phyloP scores from a whole-genome alignment of 2,888 invertebrate genomes.

The Drosophila multiciliata region DNA sequence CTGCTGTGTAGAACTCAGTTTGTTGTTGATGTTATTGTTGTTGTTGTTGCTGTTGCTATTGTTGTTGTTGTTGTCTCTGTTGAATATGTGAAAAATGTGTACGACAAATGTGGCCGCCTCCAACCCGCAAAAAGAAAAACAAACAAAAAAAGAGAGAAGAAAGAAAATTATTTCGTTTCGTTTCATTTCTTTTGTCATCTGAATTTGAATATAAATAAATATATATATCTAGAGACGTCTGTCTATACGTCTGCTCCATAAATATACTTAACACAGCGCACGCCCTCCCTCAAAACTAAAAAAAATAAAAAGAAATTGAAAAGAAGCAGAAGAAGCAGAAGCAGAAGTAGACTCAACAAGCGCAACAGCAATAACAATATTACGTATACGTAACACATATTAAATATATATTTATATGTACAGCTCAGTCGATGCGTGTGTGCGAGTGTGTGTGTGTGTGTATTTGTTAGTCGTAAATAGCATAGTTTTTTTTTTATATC shows the following conservation, averaged over 20 bases:
- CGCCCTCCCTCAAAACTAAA: background rate
- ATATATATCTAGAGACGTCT: slow-evolving; percentile 51
- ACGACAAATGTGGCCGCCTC: slow-evolving; percentile 66
- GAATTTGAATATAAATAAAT: slow-evolving; percentile 76
- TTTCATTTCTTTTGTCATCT: slow-evolving; percentile 79
- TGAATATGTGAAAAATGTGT: slow-evolving; percentile 77
- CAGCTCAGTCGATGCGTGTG: background rate
- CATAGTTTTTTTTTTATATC: slow-evolving; percentile 3
- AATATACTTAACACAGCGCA: slow-evolving; percentile 27
- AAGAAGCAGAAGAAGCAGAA: no score
- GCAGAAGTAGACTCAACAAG: slow-evolving; percentile 11
- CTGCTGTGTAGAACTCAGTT: slow-evolving; percentile 44
- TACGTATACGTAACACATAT: slow-evolving; percentile 57
- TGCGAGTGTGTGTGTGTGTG: background rate
- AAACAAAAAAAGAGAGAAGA: slow-evolving; percentile 40
- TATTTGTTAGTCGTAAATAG: slow-evolving; percentile 19
- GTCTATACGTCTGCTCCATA: slow-evolving; percentile 66
- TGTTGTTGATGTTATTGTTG: slow-evolving; percentile 22
- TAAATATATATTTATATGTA: slow-evolving; percentile 24
- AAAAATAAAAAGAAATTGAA: background rate
- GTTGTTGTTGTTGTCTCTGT: slow-evolving; percentile 28
- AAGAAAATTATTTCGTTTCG: slow-evolving; percentile 68
- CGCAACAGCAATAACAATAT: slow-evolving; percentile 35
- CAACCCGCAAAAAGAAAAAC: slow-evolving; percentile 17
- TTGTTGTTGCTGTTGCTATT: slow-evolving; percentile 22